A percentile compares a stretch with the other conserved stretches of the same genome.
phyloP scores from a whole-genome alignment of 92 coral and sea anemone species.

The Palythoa heliodiscus region DNA sequence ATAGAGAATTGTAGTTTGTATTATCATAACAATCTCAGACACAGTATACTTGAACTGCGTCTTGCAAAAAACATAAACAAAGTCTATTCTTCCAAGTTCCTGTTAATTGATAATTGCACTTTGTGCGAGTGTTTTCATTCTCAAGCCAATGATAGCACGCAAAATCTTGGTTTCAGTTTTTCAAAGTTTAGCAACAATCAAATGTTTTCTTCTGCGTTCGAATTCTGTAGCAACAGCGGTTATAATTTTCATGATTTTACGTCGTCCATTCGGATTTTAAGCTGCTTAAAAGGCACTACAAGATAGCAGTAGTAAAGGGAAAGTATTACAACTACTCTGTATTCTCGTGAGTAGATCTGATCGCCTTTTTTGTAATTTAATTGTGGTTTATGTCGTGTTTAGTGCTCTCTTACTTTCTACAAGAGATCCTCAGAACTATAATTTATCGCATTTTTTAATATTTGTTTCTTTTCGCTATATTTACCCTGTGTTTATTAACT shows the following conservation, averaged over 20 bases:
- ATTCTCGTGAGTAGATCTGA: neutral
- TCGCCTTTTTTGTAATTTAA: neutral
- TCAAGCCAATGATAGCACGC: conserved; percentile 7
- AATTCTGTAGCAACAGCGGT: conserved; percentile 8
- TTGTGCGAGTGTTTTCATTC: neutral
- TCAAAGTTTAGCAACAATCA: neutral
- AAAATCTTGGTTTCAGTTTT: neutral
- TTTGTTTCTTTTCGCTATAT: neutral
- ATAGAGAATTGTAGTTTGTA: too few species aligned
- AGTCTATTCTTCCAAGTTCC: neutral
- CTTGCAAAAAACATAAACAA: too few species aligned
- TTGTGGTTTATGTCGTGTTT: neutral
- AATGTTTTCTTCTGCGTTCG: neutral
- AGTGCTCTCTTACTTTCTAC: neutral
- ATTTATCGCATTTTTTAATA: neutral
- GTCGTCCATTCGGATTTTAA: neutral
- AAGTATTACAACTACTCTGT: neutral
- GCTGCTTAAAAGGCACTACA: neutral
- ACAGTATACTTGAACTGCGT: too few species aligned
- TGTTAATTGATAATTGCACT: neutral
- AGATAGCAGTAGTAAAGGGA: neutral
- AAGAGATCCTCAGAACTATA: neutral
- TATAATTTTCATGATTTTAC: neutral
- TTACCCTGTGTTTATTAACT: neutral
- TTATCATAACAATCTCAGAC: too few species aligned